Base-by-base conservation (phyloP, 2,797 vertebrate species). In the Lithobates pipiens region DNA sequence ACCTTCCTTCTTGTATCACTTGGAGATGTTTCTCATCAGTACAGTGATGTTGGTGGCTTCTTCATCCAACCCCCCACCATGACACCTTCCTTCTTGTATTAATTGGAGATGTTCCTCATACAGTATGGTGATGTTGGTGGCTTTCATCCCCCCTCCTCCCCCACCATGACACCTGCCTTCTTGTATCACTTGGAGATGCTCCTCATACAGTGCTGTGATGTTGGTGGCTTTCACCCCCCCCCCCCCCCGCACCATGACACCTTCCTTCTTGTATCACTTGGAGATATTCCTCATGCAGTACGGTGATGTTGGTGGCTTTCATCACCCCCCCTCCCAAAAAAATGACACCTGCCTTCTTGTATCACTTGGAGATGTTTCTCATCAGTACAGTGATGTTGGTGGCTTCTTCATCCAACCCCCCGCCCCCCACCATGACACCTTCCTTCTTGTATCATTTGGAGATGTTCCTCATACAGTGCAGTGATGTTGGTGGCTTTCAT, bases 361-460 rank as follows among this genome's bases (percentile, higher is more conserved):
- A 76, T 77, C 1, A 82, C 68, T 34, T 67, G 34, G 74, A 77
- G 36, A 27, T 67, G 74, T 36, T 25, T 50, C 57, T 78, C 36
- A 39, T 77, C 5, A 25, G 44, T 27, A 54, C 67, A 68, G 29
- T 27, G 67, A 77, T n/a, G n/a, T 34, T 36, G 34, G 5, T 54
- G 32, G 10, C n/a, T n/a, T n/a, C 13, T 54, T 23, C 10, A n/a
- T 3, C 9, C 23, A 34, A 0, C 3, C 0, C 8, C 10, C 44
- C 0, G 3, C 46, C 46, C 42, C 9, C 10, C 46, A 16, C 15
- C 46, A 50, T 50, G 46, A 4, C 15, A 15, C 15, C 46, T 15
- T 46, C 11, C 44, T 46, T 32, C 57, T 54, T 11, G 9, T 80
- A 69, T 77, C 1, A 82, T 54, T 34, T 67, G 25, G 74, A 72